Conservation (phyloP, 2,888 invertebrate genomes). For the Pheosia gnoma region DNA sequence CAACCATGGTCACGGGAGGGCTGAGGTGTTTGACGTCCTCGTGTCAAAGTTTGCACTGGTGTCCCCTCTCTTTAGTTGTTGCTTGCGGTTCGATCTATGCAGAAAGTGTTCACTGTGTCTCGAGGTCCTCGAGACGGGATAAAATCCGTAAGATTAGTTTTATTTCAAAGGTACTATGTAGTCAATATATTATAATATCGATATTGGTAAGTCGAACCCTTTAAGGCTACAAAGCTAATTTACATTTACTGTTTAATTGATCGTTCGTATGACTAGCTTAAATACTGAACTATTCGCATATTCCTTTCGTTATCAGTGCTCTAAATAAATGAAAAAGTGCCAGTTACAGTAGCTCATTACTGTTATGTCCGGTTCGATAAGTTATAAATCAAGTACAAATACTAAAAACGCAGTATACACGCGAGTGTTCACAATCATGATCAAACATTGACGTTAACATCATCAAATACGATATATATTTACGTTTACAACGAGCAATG, state of each 20-base stretch:
- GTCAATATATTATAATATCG: background rate
- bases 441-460: background rate
- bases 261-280: no score
- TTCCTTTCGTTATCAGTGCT: background rate
- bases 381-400: background rate
- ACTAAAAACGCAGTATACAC: background rate
- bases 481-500: background rate
- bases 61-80: no score
- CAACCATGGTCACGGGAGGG: no score
- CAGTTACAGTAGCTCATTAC: background rate
- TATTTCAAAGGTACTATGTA: background rate
- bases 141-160: no score
- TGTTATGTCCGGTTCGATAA: slow-evolving; percentile 4
- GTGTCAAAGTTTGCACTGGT: no score
- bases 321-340: background rate
- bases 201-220: background rate
- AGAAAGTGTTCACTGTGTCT: no score
- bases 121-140: no score
- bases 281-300: background rate
- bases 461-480: background rate
- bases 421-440: background rate
- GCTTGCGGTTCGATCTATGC: no score
- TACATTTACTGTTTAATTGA: no score
- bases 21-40: no score
- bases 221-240: background rate